Evolutionary conservation across 2,888 invertebrate species (phyloP).

Genomic region (Phaonia tiefii): DNA sequence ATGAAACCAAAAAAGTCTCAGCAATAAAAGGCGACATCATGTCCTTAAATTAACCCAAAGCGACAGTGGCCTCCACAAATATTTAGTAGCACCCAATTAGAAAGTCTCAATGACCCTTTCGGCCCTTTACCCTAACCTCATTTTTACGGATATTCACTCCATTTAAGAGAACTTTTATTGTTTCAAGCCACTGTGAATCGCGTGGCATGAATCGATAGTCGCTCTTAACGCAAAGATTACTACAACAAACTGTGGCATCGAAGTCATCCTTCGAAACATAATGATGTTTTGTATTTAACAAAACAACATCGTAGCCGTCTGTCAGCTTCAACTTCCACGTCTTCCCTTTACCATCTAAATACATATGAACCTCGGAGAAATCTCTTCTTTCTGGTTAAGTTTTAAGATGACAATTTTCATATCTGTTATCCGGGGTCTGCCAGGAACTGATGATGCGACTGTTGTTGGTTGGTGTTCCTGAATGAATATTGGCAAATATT

Average conservation of each 20-base stretch:
- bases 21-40: too few relatives aligned
- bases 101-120: too few relatives aligned
- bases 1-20: too few relatives aligned
- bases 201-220: background rate
- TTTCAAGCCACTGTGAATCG: slow-evolving; percentile 5
- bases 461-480: slow-evolving; percentile 49
- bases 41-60: too few relatives aligned
- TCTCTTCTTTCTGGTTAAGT: background rate
- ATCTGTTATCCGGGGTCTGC: slow-evolving; percentile 39
- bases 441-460: slow-evolving; percentile 1
- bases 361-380: background rate
- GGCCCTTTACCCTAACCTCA: too few relatives aligned
- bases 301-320: background rate
- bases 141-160: too few relatives aligned
- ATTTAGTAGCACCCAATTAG: too few relatives aligned
- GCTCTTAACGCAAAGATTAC: background rate
- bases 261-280: background rate
- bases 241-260: slow-evolving; percentile 1
- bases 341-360: background rate
- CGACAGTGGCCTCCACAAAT: too few relatives aligned
- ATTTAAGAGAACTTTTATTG: too few relatives aligned
- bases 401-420: slow-evolving; percentile 66
- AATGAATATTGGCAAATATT: slow-evolving; percentile 78
- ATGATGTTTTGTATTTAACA: slow-evolving; percentile 30
- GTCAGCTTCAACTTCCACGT: background rate